phyloP scores from a whole-genome alignment of 2,888 invertebrate genomes.

The Folsomia manolachei region DNA sequence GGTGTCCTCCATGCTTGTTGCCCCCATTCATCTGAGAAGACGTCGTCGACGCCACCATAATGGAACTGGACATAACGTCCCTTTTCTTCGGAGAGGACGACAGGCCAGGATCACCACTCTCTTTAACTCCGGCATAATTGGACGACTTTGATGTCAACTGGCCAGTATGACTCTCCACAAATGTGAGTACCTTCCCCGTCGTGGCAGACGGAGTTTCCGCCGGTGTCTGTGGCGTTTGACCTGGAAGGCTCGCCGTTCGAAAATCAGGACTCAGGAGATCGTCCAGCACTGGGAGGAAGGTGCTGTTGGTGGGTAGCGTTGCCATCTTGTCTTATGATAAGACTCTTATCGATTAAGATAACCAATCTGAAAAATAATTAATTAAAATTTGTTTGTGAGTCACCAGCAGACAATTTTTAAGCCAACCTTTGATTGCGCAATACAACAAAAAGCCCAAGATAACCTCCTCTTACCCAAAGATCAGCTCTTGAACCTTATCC shows the following conservation, averaged over 20 bases:
- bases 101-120: background rate
- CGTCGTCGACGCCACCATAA: background rate
- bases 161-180: conserved; percentile 12
- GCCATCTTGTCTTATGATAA: background rate
- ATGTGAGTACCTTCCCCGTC: background rate
- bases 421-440: too few species aligned
- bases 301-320: conserved; percentile 44
- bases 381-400: too few species aligned
- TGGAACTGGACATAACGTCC: background rate
- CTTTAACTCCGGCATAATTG: background rate
- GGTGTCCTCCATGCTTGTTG: background rate
- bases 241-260: conserved; percentile 43
- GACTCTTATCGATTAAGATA: too few species aligned
- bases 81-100: background rate
- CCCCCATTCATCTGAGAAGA: background rate
- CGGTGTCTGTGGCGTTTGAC: conserved; percentile 46
- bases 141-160: conserved; percentile 8
- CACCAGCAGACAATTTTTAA: too few species aligned
- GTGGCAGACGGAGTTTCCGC: conserved; percentile 23
- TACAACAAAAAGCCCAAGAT: too few species aligned
- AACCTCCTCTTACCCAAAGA: too few species aligned
- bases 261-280: conserved; percentile 47
- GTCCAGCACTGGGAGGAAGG: conserved; percentile 48
- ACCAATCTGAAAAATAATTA: too few species aligned
- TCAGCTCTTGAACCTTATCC: too few species aligned